Base-by-base conservation (phyloP, 2,888 invertebrate species). In the Phania funesta region DNA sequence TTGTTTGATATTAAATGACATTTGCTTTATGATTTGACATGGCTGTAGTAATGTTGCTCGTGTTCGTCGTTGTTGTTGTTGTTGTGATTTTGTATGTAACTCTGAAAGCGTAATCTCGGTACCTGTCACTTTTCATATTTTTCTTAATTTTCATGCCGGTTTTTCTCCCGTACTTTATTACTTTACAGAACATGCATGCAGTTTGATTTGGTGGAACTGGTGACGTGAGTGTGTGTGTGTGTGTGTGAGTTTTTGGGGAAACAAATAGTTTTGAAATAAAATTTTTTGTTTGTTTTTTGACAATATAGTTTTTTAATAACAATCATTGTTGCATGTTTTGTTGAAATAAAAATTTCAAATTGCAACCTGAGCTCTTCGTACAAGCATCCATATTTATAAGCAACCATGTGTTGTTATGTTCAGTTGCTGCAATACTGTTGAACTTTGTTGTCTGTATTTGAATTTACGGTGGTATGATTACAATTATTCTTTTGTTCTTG, bases 101-200 rank as follows among this genome's bases (percentile, higher is more conserved):
- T 75, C 41, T 64, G 56, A 58, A 80, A 80, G 50, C 75, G 75
- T 75, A 80, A 80, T 80, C 75, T 75, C 62, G 70, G 80, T 80
- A 50, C 80, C 80, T 80, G 80, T 75, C 80, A 75, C 80, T 75
- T 75, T 80, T 75, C 70, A 80, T 79, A 67, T 60, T 60, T 76
- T 67, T 67, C 67, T 76, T 60, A 67, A 67, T 76, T 76, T 76
- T 50, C 58, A 41, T 67, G 58, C 74, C 7, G 32, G 13, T 6
- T 46, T 4, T 24, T 18, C 20, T 48, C 20, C 41, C 32, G 3
- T 9, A 35, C n/a, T 41, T 41, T 16, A 4, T 41, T 41, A 54
- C 50, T 50, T 50, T 50, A 20, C 20, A 60, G 38, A 56, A 46
- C 54, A 44, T 65, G 64, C 64, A 46, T 46, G 52, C 32, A 60